A percentile compares a stretch with the other conserved stretches of the same genome.
phyloP scores from a whole-genome alignment of 2,888 invertebrate genomes.

The Helleia helle region DNA sequence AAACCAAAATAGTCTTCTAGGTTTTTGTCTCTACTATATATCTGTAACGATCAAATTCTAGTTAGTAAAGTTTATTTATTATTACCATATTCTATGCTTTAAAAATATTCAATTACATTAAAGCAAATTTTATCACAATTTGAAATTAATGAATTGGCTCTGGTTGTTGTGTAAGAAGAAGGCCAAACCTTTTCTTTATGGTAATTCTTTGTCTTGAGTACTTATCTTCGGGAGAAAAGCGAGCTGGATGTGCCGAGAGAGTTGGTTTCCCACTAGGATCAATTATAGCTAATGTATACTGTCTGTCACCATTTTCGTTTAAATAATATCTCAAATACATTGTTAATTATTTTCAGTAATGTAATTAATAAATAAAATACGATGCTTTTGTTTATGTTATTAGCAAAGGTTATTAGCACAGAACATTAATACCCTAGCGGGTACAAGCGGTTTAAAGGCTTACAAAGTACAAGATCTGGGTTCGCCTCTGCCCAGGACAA shows the following conservation, averaged over 20 bases:
- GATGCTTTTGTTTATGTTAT: too few species aligned
- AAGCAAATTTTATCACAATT: neutral
- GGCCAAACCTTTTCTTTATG: slow-evolving; percentile 91
- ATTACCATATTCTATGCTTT: neutral
- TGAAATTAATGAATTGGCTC: slow-evolving; percentile 75
- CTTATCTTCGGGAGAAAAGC: slow-evolving; percentile 96
- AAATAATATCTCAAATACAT: slow-evolving; percentile 74
- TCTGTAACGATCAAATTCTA: too few species aligned
- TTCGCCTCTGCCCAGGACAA: too few species aligned
- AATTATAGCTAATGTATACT: slow-evolving; percentile 90
- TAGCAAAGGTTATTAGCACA: too few species aligned
- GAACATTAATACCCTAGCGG: too few species aligned
- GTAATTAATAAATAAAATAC: too few species aligned
- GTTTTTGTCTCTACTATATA: too few species aligned
- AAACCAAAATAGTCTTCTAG: too few species aligned
- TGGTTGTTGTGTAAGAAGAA: slow-evolving; percentile 89
- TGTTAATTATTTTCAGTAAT: too few species aligned
- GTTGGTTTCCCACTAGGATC: slow-evolving; percentile 87
- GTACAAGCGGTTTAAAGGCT: too few species aligned
- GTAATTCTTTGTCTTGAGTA: slow-evolving; percentile 91
- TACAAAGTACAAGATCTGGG: too few species aligned
- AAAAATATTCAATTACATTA: neutral
- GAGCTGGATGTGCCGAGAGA: slow-evolving; percentile 92
- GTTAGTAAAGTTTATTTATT: too few species aligned
- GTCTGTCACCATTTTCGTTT: slow-evolving; percentile 84